Evolutionary conservation across 2,888 invertebrate genomes (phyloP), one percentile per base, ranked within the genome.

Genomic region (Melipona bicolor): DNA sequence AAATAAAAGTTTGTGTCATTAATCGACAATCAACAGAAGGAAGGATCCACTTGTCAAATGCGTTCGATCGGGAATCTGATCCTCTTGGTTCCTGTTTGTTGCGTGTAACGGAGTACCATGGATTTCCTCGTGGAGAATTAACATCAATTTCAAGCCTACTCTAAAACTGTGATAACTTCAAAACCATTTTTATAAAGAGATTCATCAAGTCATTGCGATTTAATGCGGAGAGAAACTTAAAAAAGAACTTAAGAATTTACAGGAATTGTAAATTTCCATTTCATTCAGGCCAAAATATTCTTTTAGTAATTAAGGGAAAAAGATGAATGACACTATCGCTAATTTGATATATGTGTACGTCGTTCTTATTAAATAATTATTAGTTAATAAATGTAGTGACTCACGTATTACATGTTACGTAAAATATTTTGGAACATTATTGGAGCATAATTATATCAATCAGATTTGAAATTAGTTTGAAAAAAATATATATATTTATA

Each of bases 11-110:
- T 73, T 49, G 11, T 67, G 70, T 77, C 73, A 78, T 78, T 83
- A 84, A 83, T 78, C 78, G 24, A 50, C 15, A 36, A 81, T 83
- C 78, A 49, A 17, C 59, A 24, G 69, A 71, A 79, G 83, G 79
- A 76, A 84, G 71, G 72, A 56, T 79, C 75, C 75, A 75, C 75
- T 84, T 72, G 61, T 78, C 49, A 78, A 78, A 71, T 69, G 56
- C 49, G 64, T 65, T 52, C 62, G 78, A 75, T 72, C 61, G 69
- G 73, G 64, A 78, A 83, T 59, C 52, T 67, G 79, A 84, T 79
- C 71, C 77, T 84, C 80, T 74, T 77, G 74, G 73, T 85, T 80
- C 80, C 71, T 80, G 70, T 75, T 81, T 50, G 71, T 80, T 59
- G 32, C 59, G 54, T 11, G 62, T 71, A 71, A 80, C 68, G 74